These are phyloP conservation scores for Blomia tropicalis DNA, from an alignment of 2,888 invertebrate species.

Conservation along the genomic window DNA sequence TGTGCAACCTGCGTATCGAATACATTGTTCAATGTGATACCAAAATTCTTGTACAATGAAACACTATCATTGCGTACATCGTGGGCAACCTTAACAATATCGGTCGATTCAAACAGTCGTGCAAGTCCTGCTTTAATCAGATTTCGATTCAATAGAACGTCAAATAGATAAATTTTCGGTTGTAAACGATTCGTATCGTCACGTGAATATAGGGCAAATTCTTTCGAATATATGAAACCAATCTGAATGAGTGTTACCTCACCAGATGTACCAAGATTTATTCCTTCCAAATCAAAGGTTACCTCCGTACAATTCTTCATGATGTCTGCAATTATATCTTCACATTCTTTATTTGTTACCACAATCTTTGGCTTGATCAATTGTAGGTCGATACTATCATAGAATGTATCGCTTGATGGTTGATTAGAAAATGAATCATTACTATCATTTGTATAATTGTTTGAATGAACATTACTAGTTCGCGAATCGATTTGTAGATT, in stretches of 20 bases:
- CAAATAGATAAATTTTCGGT: constrained; percentile 59
- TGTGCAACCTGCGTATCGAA: constrained; percentile 86
- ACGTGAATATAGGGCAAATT: constrained; percentile 34
- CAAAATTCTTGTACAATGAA: constrained; percentile 68
- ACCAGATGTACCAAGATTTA: constrained; percentile 74
- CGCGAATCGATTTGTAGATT: constrained; percentile 20
- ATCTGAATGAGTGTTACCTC: constrained; percentile 58
- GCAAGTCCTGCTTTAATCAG: constrained; percentile 65
- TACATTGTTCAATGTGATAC: constrained; percentile 61
- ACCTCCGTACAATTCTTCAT: constrained; percentile 38
- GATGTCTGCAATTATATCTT: constrained; percentile 45
- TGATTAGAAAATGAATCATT: constrained; percentile 3
- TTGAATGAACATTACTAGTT: neutral
- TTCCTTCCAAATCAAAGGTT: constrained; percentile 80
- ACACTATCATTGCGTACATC: constrained; percentile 81
- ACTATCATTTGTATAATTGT: neutral
- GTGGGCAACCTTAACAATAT: constrained; percentile 70
- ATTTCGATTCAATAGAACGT: constrained; percentile 64
- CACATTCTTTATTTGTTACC: constrained; percentile 58
- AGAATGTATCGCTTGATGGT: neutral
- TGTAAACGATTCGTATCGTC: constrained; percentile 43
- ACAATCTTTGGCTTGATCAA: constrained; percentile 42
- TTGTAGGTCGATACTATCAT: constrained; percentile 13
- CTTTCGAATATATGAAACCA: constrained; percentile 43
- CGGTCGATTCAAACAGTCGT: constrained; percentile 58